Base-by-base conservation (phyloP, 2,797 vertebrate species). In the Neomorphus geoffroyi region DNA sequence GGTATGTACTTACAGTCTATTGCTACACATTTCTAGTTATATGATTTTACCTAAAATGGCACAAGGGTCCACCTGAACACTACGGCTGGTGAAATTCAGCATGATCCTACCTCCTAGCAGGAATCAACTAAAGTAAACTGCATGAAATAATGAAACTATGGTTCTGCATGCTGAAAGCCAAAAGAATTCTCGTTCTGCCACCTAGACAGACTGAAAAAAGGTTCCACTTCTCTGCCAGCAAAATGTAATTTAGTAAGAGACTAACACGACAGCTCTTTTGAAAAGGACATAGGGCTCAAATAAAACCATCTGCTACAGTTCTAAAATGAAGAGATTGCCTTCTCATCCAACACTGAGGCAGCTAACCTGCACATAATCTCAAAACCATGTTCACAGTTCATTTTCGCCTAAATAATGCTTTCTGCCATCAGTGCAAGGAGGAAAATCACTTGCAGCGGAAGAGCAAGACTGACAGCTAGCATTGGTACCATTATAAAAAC, bases 251-350 rank as follows among this genome's bases (percentile, higher is more conserved):
- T 45, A 78, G 75, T 75, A 78, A 71, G 75, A 90, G 65, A 37
- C 65, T 65, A 92, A 78, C 72, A 85, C 3, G 22, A 93, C 85
- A 94, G 85, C 18, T 88, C 88, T 80, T 92, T 66, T 62, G 69
- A 80, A 94, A 83, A 84, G 88, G 80, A 93, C 80, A 66, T 1
- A 35, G 80, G 77, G 77, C 62, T 94, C 77, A 91, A 93, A 92
- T 78, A 94, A 93, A 96, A 91, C 85, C 93, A 95, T 75, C 94
- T 95, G 94, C 90, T 81, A n/a, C 65, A 80, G 90, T 27, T 81
- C 80, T 65, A 65, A 88, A 91, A 90, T 9, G n/a, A 91, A 86
- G 77, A 83, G 61, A 27, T 22, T 72, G 46, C 70, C 70, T 90
- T 85, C 54, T 43, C 66, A 80, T 71, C 73, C 69, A 92, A 70